A percentile compares a stretch with the other conserved stretches of the same genome.
Conservation (phyloP, 2,113 vertebrate species). For the Neopipo cinnamomea region DNA sequence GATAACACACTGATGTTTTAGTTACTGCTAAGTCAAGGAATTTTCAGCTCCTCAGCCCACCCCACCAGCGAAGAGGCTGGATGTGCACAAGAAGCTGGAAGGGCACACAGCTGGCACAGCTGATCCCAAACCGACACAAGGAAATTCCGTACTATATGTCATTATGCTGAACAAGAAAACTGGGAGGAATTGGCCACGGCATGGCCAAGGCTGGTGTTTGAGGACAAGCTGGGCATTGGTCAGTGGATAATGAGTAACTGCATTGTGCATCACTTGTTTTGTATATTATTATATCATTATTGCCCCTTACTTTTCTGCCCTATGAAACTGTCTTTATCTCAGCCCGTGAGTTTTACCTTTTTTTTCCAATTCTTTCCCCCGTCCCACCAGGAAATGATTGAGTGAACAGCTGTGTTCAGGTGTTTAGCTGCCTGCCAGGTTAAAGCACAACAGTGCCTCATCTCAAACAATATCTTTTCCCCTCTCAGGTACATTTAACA, state of each 20-base stretch:
- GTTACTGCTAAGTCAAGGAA: background rate
- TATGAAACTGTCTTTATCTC: background rate
- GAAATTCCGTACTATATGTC: background rate
- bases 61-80: background rate
- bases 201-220: background rate
- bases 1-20: background rate
- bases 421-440: background rate
- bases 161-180: background rate
- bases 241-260: background rate
- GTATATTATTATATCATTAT: background rate
- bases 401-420: background rate
- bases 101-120: background rate
- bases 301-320: background rate
- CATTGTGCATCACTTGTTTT: background rate
- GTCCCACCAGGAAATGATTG: background rate
- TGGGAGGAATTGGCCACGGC: background rate
- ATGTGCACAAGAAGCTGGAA: background rate
- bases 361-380: background rate
- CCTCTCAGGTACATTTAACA: background rate
- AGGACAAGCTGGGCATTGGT: background rate
- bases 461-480: background rate
- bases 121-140: background rate
- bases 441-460: background rate
- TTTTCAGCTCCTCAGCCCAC: background rate
- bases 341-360: background rate